Evolutionary conservation across 2,113 vertebrate genomes (phyloP).

Genomic region (Paramormyrops kingsleyae): DNA sequence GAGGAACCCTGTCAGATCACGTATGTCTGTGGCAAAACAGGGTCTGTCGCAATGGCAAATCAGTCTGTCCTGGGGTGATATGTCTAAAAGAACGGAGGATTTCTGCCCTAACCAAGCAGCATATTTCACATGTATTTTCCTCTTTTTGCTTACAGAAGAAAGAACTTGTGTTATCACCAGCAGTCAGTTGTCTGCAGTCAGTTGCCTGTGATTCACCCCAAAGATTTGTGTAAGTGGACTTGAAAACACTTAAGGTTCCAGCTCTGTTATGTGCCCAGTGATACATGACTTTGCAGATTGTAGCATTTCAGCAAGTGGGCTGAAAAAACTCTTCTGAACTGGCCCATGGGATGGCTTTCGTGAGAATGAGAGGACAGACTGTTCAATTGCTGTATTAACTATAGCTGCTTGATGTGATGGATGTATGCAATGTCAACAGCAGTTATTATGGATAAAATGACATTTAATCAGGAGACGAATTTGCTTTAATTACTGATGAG

Average conservation of each 20-base stretch:
- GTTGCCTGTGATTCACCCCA: not conserved
- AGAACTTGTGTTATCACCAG: not conserved
- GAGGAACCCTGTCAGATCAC: not conserved
- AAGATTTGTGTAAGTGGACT: not conserved
- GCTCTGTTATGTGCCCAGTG: not conserved
- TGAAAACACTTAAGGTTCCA: not conserved
- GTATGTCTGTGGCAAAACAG: not conserved
- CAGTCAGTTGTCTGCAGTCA: not conserved
- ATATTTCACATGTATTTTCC: not conserved
- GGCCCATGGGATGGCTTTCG: not conserved
- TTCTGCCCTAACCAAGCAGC: not conserved
- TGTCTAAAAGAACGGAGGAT: not conserved
- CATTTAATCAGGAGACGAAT: not conserved
- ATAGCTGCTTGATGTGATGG: not conserved
- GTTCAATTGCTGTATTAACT: not conserved
- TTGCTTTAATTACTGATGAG: not conserved
- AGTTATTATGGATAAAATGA: not conserved
- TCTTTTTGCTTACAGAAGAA: not conserved
- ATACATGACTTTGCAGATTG: not conserved
- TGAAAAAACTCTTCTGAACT: not conserved
- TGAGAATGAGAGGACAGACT: not conserved
- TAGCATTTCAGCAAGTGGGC: not conserved
- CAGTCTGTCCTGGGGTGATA: not conserved
- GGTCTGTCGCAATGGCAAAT: not conserved
- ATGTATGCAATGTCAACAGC: not conserved